Percentiles rank a stretch among this genome's conserved stretches.
Evolutionary conservation across 1,140 invertebrate genomes (phyloP).

Genomic region (Stegodyphus dumicola): DNA sequence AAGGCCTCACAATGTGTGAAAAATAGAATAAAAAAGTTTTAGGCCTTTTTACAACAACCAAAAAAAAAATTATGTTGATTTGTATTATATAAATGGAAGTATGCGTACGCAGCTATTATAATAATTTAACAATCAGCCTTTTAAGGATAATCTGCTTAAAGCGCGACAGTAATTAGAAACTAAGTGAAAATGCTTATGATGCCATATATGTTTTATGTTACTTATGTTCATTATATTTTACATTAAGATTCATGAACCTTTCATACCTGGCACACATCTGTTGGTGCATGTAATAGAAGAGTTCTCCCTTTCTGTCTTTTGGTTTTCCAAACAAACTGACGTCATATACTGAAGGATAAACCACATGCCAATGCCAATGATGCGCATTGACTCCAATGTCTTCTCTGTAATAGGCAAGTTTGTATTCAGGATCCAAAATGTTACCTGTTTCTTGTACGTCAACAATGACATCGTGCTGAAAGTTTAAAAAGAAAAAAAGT

Average conservation of each 20-base stretch:
- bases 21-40: too few relatives aligned
- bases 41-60: too few relatives aligned
- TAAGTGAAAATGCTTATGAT: too few relatives aligned
- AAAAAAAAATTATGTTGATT: too few relatives aligned
- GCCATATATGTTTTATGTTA: too few relatives aligned
- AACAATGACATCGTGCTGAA: background rate
- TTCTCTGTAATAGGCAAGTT: slow-evolving; percentile 76
- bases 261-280: slow-evolving; percentile 74
- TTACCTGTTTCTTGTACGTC: slow-evolving; percentile 41
- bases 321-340: slow-evolving; percentile 66
- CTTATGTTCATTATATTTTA: too few relatives aligned
- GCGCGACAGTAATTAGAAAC: too few relatives aligned
- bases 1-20: too few relatives aligned
- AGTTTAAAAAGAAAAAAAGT: background rate
- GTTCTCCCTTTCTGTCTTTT: slow-evolving; percentile 79
- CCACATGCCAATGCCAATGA: slow-evolving; percentile 73
- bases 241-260: background rate
- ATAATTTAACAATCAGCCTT: too few relatives aligned
- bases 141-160: too few relatives aligned
- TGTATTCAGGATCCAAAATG: slow-evolving; percentile 67
- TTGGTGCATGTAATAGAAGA: slow-evolving; percentile 81
- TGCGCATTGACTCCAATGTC: slow-evolving; percentile 78
- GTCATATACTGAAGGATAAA: slow-evolving; percentile 71
- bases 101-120: too few relatives aligned
- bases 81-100: too few relatives aligned